phyloP scores from a whole-genome alignment of 2,888 invertebrate genomes.

The Aspidiotus rigidus region DNA sequence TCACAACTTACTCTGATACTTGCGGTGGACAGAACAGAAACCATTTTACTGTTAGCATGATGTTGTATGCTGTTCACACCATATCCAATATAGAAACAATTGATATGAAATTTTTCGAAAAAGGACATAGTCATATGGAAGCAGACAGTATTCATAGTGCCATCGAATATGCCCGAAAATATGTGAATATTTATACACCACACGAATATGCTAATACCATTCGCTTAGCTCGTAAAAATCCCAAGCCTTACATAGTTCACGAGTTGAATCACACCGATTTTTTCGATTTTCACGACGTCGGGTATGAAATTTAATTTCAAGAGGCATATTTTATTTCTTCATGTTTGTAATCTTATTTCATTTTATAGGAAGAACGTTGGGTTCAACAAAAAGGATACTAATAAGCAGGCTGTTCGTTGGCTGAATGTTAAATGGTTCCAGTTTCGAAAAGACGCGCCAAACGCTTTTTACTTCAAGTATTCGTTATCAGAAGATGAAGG shows the following conservation, averaged over 20 bases:
- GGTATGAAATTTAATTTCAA: too few species aligned
- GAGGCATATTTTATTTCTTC: too few species aligned
- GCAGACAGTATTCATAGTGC: slow-evolving; percentile 36
- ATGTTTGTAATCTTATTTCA: too few species aligned
- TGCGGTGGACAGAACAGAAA: slow-evolving; percentile 32
- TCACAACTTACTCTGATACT: slow-evolving; percentile 19
- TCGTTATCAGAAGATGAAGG: neutral
- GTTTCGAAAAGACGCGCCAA: neutral
- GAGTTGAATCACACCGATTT: neutral
- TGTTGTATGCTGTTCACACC: slow-evolving; percentile 37
- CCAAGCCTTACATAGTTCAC: neutral
- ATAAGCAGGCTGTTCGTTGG: neutral
- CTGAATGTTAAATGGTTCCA: neutral
- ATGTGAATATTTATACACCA: neutral
- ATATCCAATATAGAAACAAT: slow-evolving; percentile 35
- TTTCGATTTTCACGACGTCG: neutral
- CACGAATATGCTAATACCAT: neutral
- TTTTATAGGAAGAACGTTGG: too few species aligned
- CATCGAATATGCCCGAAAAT: slow-evolving; percentile 33
- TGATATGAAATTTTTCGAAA: slow-evolving; percentile 39
- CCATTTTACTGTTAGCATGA: slow-evolving; percentile 28
- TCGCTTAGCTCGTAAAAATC: neutral
- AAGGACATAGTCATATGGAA: slow-evolving; percentile 36
- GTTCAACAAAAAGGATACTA: too few species aligned
- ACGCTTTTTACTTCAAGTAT: neutral